phyloP scores from a whole-genome alignment of 2,888 invertebrate species.

The Agonopterix heracliana region DNA sequence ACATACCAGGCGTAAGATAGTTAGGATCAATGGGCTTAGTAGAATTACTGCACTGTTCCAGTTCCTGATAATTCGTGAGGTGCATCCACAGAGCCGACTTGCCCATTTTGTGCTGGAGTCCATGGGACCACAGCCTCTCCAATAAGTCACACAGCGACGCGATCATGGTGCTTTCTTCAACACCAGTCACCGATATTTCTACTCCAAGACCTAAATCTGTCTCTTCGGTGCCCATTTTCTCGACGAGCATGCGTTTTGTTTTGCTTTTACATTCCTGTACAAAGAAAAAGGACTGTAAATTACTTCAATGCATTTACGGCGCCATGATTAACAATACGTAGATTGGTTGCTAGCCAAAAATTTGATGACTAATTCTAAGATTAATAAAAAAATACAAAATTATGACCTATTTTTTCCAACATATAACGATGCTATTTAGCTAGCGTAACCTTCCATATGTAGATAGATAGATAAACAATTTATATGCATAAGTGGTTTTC shows the following conservation, averaged over 20 bases:
- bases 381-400: too few species aligned
- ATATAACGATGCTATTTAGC: too few species aligned
- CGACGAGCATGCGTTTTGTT: slow-evolving; percentile 99
- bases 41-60: slow-evolving; percentile 80
- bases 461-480: too few species aligned
- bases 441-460: too few species aligned
- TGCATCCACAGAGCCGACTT: slow-evolving; percentile 99
- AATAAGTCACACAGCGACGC: slow-evolving; percentile 98
- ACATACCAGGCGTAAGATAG: slow-evolving; percentile 71
- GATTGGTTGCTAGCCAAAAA: too few species aligned
- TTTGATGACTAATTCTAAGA: too few species aligned
- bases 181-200: slow-evolving; percentile 81
- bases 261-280: slow-evolving; percentile 91
- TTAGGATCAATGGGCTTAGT: slow-evolving; percentile 72
- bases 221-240: slow-evolving; percentile 98
- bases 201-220: slow-evolving; percentile 93
- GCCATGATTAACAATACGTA: too few species aligned
- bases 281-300: neutral
- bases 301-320: too few species aligned
- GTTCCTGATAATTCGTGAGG: slow-evolving; percentile 90
- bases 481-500: too few species aligned
- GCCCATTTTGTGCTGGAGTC: slow-evolving; percentile 95
- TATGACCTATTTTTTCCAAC: too few species aligned
- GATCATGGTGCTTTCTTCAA: slow-evolving; percentile 98
- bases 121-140: slow-evolving; percentile 98